Base-by-base conservation (phyloP, 2,888 invertebrate species). In the Melieria omissa region DNA sequence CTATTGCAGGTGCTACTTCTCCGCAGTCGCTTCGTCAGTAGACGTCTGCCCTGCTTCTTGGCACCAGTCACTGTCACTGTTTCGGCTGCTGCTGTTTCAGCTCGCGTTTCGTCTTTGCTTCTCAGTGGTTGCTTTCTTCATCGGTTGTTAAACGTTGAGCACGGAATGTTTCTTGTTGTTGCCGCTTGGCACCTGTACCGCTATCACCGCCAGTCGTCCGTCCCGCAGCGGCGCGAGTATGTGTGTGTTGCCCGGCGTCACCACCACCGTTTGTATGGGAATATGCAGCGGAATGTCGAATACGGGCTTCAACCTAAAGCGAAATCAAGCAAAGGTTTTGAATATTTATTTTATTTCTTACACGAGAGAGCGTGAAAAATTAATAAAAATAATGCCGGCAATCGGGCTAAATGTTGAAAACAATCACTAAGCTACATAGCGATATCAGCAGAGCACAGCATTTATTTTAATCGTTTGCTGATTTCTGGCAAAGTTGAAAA, bases 181-280 rank as follows among this genome's bases (percentile, higher is more conserved):
- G 29, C 78, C 78, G 49, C 78, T 76, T 4, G 88, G 87, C 74
- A 86, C 76, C 66, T 88, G 86, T 5, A 88, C 86, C 67, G 88
- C 88, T 61, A 89, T 86, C 55, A 89, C 87, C n/a, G 88, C 88
- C 58, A 89, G 80, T 60, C 87, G 88, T 4, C 91, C 91, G 80
- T 91, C 91, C 2, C 88, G 85, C 14, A 91, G 83, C 0, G 90
- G 90, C 0, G 89, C 90, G 74, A 91, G 82, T 66, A 91, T 86
- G 78, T 91, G 91, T 49, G 90, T 90, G 77, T 88, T 88, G 54
- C 88, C 88, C 14, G 87, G 86, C 14, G 89, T 88, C 9, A 88
- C 86, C 62, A 89, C 86, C 44, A 89, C 86, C 14, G 88, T 88
- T 80, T 89, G 88, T 70, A 89, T 87, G 70, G 89, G 89, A 77